phyloP scores from a whole-genome alignment of 2,113 vertebrate species.

The Corythornis madagascariensis region DNA sequence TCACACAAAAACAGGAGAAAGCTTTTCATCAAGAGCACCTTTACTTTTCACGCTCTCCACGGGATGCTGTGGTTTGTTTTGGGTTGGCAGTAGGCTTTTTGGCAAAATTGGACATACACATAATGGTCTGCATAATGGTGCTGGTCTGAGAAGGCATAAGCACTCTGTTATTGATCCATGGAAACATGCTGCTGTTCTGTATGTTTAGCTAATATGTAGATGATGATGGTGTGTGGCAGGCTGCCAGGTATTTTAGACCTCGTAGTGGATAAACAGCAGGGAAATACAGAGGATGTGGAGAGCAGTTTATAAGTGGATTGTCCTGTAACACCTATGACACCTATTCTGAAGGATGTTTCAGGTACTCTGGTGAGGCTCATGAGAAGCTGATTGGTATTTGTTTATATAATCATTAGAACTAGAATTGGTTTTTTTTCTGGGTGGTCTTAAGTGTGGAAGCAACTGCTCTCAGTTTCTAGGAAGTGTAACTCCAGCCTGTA shows the following conservation, averaged over 20 bases:
- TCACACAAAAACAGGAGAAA: background rate
- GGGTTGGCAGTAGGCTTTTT: background rate
- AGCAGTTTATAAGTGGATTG: background rate
- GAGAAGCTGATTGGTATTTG: background rate
- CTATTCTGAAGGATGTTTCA: background rate
- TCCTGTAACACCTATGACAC: background rate
- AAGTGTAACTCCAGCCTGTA: background rate
- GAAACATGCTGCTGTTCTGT: background rate
- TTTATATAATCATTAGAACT: background rate
- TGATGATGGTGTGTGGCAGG: background rate
- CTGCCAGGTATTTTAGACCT: background rate
- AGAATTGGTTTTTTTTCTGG: background rate
- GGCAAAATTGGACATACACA: background rate
- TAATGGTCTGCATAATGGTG: background rate
- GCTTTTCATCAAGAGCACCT: background rate
- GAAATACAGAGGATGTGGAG: background rate
- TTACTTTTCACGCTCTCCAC: background rate
- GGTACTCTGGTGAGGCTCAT: background rate
- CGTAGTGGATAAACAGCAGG: background rate
- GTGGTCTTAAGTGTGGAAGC: background rate
- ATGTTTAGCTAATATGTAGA: background rate
- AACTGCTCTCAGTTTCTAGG: background rate
- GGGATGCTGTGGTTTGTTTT: background rate
- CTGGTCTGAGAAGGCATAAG: background rate
- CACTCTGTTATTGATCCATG: background rate